These are phyloP conservation scores for Periparus ater DNA, from an alignment of 2,797 vertebrate species.

Conservation along the genomic window DNA sequence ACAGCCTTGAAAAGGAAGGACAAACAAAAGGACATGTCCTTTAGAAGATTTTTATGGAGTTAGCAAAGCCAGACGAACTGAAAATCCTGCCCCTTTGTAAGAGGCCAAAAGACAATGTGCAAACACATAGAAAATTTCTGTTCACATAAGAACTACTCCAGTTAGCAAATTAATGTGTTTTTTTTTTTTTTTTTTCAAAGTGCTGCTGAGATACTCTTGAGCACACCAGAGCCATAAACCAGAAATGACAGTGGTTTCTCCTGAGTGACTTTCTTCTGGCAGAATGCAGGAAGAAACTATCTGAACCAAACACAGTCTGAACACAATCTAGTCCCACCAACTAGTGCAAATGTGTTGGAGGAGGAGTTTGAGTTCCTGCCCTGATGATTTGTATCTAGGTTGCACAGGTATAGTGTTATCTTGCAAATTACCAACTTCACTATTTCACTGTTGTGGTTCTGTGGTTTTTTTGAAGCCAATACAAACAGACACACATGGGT, in stretches of 20 bases:
- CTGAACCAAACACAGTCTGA: not conserved
- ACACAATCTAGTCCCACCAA: not conserved
- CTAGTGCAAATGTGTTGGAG: not conserved
- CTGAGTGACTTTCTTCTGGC: not conserved
- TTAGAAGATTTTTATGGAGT: not conserved
- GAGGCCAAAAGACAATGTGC: not conserved
- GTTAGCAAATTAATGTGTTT: accelerated
- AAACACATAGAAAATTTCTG: not conserved
- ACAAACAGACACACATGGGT: not conserved
- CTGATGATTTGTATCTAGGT: not conserved
- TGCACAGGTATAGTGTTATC: not conserved
- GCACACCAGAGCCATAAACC: not conserved
- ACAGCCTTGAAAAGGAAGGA: not conserved
- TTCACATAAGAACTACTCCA: not conserved
- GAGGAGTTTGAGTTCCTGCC: not conserved
- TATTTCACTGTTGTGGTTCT: not conserved
- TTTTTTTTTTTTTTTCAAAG: not conserved
- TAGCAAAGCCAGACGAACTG: not conserved
- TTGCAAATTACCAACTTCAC: not conserved
- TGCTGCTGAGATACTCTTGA: not conserved
- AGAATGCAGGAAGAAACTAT: not conserved
- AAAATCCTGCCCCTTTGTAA: not conserved
- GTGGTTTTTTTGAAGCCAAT: not conserved
- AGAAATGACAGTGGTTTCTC: not conserved
- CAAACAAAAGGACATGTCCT: not conserved